phyloP scores from a whole-genome alignment of 2,113 vertebrate genomes.

The Pelodiscus sinensis region DNA sequence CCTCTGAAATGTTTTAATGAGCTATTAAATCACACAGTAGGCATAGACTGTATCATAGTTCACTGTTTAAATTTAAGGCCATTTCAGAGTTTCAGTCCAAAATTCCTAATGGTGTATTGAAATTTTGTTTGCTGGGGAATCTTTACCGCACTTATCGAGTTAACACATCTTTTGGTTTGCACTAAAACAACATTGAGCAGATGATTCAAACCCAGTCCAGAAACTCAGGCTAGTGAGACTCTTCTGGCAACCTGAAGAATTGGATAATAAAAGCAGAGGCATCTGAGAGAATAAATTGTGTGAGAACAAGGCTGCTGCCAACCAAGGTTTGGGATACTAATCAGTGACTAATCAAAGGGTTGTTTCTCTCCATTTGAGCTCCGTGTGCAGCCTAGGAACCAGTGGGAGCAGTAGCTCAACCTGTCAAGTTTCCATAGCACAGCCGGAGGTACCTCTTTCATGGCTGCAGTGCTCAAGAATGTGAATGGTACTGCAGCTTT shows the following conservation, averaged over 20 bases:
- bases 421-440: background rate
- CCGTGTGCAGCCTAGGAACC: background rate
- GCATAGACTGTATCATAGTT: background rate
- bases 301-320: background rate
- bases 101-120: background rate
- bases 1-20: background rate
- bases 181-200: background rate
- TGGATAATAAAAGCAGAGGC: accelerated
- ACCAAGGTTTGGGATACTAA: background rate
- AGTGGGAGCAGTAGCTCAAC: background rate
- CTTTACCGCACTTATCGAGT: background rate
- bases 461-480: accelerated
- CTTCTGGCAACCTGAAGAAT: background rate
- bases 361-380: background rate
- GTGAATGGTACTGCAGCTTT: background rate
- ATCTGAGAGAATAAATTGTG: background rate
- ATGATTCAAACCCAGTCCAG: background rate
- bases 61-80: background rate
- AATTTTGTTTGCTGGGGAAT: background rate
- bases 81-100: background rate
- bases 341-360: background rate
- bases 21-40: background rate
- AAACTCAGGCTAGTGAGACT: background rate
- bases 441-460: background rate
- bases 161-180: background rate